Evolutionary conservation across 2,113 vertebrate genomes (phyloP).

Genomic region (Cryptotis parvus): DNA sequence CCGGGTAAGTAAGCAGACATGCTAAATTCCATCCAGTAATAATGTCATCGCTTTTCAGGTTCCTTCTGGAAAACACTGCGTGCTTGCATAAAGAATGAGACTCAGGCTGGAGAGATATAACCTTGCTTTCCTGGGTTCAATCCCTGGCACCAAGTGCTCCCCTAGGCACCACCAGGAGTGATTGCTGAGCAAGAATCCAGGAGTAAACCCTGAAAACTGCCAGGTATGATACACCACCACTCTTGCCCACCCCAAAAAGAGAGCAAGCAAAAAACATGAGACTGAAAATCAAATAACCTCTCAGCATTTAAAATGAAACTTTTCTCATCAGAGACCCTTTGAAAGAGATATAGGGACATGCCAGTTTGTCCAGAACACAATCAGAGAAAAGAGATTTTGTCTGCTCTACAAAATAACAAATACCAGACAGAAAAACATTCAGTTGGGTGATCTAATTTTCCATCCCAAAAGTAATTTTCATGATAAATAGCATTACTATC

Average conservation of each 20-base stretch:
- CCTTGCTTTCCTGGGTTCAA: not conserved
- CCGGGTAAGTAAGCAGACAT: not conserved
- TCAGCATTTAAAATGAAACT: not conserved
- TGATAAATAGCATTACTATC: not conserved
- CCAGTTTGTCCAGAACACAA: not conserved
- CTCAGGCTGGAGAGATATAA: no score
- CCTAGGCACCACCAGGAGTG: no score
- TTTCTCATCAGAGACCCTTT: not conserved
- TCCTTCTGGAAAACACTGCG: not conserved
- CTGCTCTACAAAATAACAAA: not conserved
- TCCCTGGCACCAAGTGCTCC: not conserved
- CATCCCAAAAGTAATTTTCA: not conserved
- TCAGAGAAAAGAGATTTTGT: not conserved
- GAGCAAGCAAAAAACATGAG: not conserved
- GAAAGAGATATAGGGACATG: not conserved
- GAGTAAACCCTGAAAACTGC: no score
- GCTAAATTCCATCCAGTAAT: not conserved
- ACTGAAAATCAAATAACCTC: not conserved
- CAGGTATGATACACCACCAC: no score
- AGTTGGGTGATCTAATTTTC: slow-evolving; percentile 22
- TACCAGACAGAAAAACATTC: not conserved
- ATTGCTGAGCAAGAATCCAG: no score
- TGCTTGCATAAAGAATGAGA: not conserved
- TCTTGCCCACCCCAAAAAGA: no score
- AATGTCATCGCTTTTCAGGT: not conserved